Percentiles rank a stretch among this genome's conserved stretches.
These are phyloP conservation scores for Parnassius apollo DNA, from an alignment of 2,888 invertebrate genomes.

Conservation along the genomic window DNA sequence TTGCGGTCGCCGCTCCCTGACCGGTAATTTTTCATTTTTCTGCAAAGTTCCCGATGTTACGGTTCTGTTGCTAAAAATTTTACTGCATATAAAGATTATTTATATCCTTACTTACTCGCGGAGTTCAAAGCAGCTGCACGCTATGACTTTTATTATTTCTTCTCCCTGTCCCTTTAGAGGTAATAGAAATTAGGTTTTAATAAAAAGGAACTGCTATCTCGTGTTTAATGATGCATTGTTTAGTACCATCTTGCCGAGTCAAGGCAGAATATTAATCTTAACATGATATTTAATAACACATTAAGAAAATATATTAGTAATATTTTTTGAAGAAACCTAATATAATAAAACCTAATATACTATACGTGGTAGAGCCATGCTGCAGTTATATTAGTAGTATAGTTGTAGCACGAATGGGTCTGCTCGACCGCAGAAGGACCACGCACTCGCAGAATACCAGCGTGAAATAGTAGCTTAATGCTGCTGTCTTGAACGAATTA, in stretches of 20 bases:
- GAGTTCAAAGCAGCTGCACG: slow-evolving; percentile 60
- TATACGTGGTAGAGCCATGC: too few species aligned
- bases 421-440: too few species aligned
- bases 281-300: too few species aligned
- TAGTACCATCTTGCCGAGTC: slow-evolving; percentile 5
- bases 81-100: slow-evolving; percentile 80
- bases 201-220: slow-evolving; percentile 51
- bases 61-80: slow-evolving; percentile 66
- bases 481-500: too few species aligned
- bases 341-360: too few species aligned
- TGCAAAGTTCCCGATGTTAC: slow-evolving; percentile 73
- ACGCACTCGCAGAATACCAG: too few species aligned
- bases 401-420: too few species aligned
- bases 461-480: too few species aligned
- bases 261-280: background rate
- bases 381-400: too few species aligned
- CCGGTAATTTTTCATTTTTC: slow-evolving; percentile 80
- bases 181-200: slow-evolving; percentile 61
- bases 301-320: too few species aligned
- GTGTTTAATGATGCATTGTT: slow-evolving; percentile 24
- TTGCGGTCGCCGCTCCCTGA: slow-evolving; percentile 78
- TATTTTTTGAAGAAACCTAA: too few species aligned
- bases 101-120: slow-evolving; percentile 56
- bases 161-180: slow-evolving; percentile 58
- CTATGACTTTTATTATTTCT: slow-evolving; percentile 73